Base-by-base conservation (phyloP, 92 coral and sea anemone species). In the Epizoanthus stellaris region DNA sequence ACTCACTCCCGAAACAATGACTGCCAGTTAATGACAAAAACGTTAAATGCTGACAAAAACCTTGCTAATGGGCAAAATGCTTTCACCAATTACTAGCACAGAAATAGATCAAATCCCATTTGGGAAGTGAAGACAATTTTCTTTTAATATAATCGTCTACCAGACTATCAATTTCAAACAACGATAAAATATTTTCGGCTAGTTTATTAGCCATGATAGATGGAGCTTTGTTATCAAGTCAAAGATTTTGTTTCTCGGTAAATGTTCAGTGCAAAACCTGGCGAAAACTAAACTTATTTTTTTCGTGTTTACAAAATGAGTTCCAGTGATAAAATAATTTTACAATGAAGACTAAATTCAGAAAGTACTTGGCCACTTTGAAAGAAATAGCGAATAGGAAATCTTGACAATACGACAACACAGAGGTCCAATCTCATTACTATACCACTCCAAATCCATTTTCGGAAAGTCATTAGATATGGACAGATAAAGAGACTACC, bases 1-100 rank as follows among this genome's bases (percentile, higher is more conserved):
- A 38, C 34, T 68, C 52, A 11, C 73, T 13, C 45, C 47, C 23
- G 20, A 68, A 68, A 68, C 73, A 68, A 38, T 68, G 73, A 68
- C 42, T 14, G 52, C 19, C 39, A 68, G 20, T 68, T 68, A 68
- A 68, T 68, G 73, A 68, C 42, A 38, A n/a, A n/a, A n/a, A n/a
- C 45, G 21, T 39, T 12, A 68, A 13, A 68, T 5, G 52, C 12
- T 4, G 73, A 25, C 73, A 36, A 68, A 68, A 30, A 6, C 42
- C 52, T 68, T 68, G 10, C 11, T 68, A 30, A 68, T 14, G 30
- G 73, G 42, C 49, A 68, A 17, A 61, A 14, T 4, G 42, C 2
- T 68, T 68, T 19, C 43, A 4, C 52, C n/a, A 68, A 68, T 38
- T 7, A 68, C 19, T 68, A 38, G n/a, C 73, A 68, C 73, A 4